These are phyloP conservation scores for Drosophila sp. DNA, from an alignment of 1,140 invertebrate species.

Conservation along the genomic window DNA sequence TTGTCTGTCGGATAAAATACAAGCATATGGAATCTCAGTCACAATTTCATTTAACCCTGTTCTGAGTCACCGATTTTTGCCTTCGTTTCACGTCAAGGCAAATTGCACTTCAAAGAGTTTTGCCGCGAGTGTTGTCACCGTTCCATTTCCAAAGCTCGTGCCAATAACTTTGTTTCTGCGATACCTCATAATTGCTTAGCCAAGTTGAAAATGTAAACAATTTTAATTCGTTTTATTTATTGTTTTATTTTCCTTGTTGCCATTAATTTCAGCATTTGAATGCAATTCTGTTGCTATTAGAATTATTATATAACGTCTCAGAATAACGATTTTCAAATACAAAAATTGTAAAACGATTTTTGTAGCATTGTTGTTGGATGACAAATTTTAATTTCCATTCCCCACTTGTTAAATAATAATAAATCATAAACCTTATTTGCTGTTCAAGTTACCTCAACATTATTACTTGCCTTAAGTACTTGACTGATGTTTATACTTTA, in stretches of 20 bases:
- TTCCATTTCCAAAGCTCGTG: slow-evolving; percentile 31
- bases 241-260: background rate
- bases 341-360: slow-evolving; percentile 25
- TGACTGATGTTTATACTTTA: background rate
- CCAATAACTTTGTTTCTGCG: slow-evolving; percentile 13
- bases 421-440: slow-evolving; percentile 20
- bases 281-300: slow-evolving; percentile 12
- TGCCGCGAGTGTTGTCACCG: slow-evolving; percentile 39
- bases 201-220: slow-evolving; percentile 29
- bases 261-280: slow-evolving; percentile 15
- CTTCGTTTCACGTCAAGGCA: background rate
- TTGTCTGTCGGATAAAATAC: slow-evolving; percentile 16
- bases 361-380: slow-evolving; percentile 28
- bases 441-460: slow-evolving; percentile 7
- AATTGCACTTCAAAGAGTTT: slow-evolving; percentile 48
- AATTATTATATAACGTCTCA: slow-evolving; percentile 27
- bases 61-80: slow-evolving; percentile 31
- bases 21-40: slow-evolving; percentile 12
- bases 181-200: slow-evolving; percentile 40
- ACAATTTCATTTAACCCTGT: slow-evolving; percentile 4
- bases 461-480: background rate
- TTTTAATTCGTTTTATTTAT: slow-evolving; percentile 26
- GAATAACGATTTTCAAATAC: slow-evolving; percentile 6
- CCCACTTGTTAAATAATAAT: slow-evolving; percentile 2
- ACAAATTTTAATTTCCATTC: slow-evolving; percentile 7